Evolutionary conservation across 2,113 vertebrate genomes (phyloP), one percentile per base, ranked within the genome.

Genomic region (Corythaeola cristata): DNA sequence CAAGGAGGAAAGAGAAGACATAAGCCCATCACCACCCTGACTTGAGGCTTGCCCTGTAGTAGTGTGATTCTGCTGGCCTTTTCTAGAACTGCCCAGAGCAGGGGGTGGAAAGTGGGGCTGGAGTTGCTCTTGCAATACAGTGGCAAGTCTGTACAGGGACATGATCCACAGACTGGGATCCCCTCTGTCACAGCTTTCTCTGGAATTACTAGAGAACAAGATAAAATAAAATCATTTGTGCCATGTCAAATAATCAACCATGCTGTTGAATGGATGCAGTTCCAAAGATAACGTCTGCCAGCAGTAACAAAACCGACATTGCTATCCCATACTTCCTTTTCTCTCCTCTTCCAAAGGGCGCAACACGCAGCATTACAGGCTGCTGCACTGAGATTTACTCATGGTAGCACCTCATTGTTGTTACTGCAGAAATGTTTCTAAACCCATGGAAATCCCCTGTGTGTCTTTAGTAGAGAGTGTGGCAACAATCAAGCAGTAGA

Each of bases 191-290:
- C 15, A 50, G 3, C 62, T 93, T 97, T 93, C 28, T 85, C 60
- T 64, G 71, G 37, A 94, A 90, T 95, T 97, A 95, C 69, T 88
- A 90, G 80, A 60, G 75, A 97, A 95, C 41, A 94, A 84, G 49
- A 89, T 52, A 72, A 89, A 95, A 23, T 56, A 45, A 95, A 96
- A 92, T 73, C 6, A 68, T 78, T 78, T 77, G 33, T 85, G 73
- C 76, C n/a, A 41, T 39, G 53, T 84, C 95, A 81, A 90, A 76
- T 60, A 80, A 35, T 14, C 3, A 2, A 74, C 50, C 8, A 1
- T 50, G 4, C 15, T 59, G 23, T 55, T 45, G 22, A 44, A 37
- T 30, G 26, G 28, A 30, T 53, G 33, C 8, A 18, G 5, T 85
- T 90, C 22, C 37, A 63, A 78, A 75, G 30, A 30, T 0, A 72